Evolutionary conservation across 2,113 vertebrate genomes (phyloP), one percentile per base, ranked within the genome.

Genomic region (Leptobrachium ailaonicum): DNA sequence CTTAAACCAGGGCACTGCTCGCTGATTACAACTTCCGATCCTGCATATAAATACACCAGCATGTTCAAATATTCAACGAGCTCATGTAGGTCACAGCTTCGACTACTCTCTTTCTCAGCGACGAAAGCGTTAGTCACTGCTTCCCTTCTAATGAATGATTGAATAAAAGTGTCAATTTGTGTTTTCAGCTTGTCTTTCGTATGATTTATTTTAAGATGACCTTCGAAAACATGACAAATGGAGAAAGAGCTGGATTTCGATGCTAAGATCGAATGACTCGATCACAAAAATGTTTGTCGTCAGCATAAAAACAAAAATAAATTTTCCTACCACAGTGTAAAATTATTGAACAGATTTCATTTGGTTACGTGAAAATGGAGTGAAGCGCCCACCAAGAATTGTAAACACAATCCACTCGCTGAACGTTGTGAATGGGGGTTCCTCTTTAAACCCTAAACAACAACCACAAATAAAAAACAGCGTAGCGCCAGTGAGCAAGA

Each of bases 41-140:
- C 13, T 32, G 13, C 14, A 56, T 40, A 42, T 66, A 20, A 66
- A 60, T 60, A 12, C 13, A 60, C 6, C 56, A 60, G 13, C 9
- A 66, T 41, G 41, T 40, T 45, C 4, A 45, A 45, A 53, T 54
- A 54, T 41, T 71, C 50, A 32, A 71, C 8, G 32, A 4, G 45
- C 40, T 45, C 64, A 68, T 50, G 62, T 76, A 67, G 63, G 74
- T 67, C 58, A 75, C 43, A 50, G 62, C 12, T 40, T n/a, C 43
- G 40, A 20, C 10, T 41, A 32, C 2, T 3, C 14, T 42, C 44
- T 75, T 43, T 8, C n/a, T 74, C 72, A 2, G 40, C 73, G 45
- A 32, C 64, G 41, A 41, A 12, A 64, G 41, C 13, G 13, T 60
- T 41, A 13, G 62, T 47, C 47, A 66, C 62, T 54, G 63, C 63